Evolutionary conservation across 2,888 invertebrate species (phyloP), one percentile per base, ranked within the genome.

Genomic region (Notodonta dromedarius): DNA sequence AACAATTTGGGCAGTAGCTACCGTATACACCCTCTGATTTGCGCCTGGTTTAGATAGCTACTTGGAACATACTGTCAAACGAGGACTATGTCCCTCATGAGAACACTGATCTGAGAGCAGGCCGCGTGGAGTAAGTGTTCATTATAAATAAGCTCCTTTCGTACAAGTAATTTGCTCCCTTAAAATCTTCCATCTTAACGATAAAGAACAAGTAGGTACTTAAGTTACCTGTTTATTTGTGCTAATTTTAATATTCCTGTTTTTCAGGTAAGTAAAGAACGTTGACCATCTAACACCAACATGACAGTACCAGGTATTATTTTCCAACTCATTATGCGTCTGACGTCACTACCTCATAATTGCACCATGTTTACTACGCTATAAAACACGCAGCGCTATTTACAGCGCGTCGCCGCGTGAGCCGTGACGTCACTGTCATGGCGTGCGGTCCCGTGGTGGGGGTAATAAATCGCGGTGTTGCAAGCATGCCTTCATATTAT

Each of bases 401-500:
- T 74, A 73, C 68, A 71, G 63, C 62, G 60, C 66, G 72, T 61
- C 61, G 65, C 65, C 61, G 66, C 63, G 67, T 66, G 74, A 56
- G 61, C 60, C 69, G 71, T 69, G 72, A 60, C 74, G 75, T 76
- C 74, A 72, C 66, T 71, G 69, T 72, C 72, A 70, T 80, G 74
- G 76, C 83, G 76, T 78, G 80, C 70, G 77, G 73, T 75, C 73
- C 76, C 73, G 71, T 71, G 67, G 66, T 61, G 61, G 62, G 62
- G 63, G 63, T 70, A 75, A 78, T 81, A 82, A 83, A 83, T 81
- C 78, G 68, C 74, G 61, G 68, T 14, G 14, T 32, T 54, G 54
- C 54, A 39, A 35, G 74, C 80, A 76, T 83, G 78, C 81, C 80
- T 81, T 78, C 79, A 80, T 81, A 78, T 82, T 84, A 82, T 83